Base-by-base conservation (phyloP, 2,888 invertebrate species). In the Synanthedon vespiformis region DNA sequence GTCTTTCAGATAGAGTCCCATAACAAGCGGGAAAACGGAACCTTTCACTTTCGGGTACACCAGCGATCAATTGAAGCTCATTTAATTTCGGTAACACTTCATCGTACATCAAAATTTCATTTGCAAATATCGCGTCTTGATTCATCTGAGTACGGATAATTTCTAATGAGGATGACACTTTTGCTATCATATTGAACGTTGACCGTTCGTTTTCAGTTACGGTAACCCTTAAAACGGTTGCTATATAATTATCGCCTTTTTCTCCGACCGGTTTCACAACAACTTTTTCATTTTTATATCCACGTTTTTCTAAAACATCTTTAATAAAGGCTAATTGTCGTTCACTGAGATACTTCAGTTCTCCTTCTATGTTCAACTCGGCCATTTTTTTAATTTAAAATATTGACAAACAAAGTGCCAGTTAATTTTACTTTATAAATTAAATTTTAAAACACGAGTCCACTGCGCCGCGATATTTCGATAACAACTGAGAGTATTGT, bases 191-290 rank as follows among this genome's bases (percentile, higher is more conserved):
- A n/a, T 14, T 44, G 1, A 44, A 44, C 14, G 3, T 44, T 0
- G 2, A 2, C 6, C n/a, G n/a, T n/a, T 44, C 14, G 44, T 14
- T n/a, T 5, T 14, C 14, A 10, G 5, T 14, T n/a, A 44, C 44
- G n/a, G n/a, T 8, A n/a, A 44, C 2, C 14, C 44, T 44, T 44
- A 44, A 44, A 44, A 44, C 44, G 14, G 13, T 44, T 2, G 44
- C 44, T 13, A 44, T 11, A 14, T 44, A 44, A 14, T 44, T 44
- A 44, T 44, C 44, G 14, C 44, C 94, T 14, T n/a, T 44, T n/a
- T n/a, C 14, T n/a, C 44, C 44, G 11, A 44, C 44, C 6, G 44
- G 44, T 44, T 44, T 14, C 14, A 14, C 44, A 5, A 44, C n/a
- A 5, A 44, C 14, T 13, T n/a, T 44, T 44, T 14, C 11, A 14